phyloP scores from a whole-genome alignment of 2,888 invertebrate species.

The Aplocera efformata region DNA sequence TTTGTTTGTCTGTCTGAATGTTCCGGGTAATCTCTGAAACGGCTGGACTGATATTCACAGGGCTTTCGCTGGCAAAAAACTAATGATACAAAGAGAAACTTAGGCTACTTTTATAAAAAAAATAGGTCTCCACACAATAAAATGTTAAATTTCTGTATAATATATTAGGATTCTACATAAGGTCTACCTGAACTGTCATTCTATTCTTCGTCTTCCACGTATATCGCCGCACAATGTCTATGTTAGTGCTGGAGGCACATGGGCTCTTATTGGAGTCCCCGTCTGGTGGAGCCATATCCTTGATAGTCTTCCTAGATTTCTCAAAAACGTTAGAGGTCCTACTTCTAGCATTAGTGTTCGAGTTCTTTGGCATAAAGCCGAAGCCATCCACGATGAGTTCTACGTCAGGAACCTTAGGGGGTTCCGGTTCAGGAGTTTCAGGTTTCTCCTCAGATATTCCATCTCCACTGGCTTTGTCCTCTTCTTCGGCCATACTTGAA shows the following conservation, averaged over 20 bases:
- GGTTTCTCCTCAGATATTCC: conserved; percentile 32
- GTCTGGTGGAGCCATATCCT: conserved; percentile 32
- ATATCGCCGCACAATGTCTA: conserved; percentile 78
- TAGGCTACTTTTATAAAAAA: no score
- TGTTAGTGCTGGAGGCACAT: conserved; percentile 63
- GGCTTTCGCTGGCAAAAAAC: no score
- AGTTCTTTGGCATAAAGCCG: conserved; percentile 55
- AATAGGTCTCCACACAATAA: no score
- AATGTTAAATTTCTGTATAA: no score
- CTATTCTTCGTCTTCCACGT: conserved; percentile 85
- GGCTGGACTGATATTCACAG: no score
- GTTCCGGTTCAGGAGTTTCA: conserved; percentile 33
- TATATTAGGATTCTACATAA: no score
- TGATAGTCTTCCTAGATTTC: conserved; percentile 32
- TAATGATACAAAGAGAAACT: no score
- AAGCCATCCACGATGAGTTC: conserved; percentile 72
- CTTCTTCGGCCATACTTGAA: conserved; percentile 45
- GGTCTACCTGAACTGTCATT: conserved; percentile 81
- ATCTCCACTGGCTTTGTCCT: conserved; percentile 44
- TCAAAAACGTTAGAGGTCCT: conserved; percentile 30
- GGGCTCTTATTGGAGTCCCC: conserved; percentile 44
- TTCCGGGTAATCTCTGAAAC: no score
- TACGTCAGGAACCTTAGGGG: conserved; percentile 55
- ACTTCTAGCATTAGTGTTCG: neutral
- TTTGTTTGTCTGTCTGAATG: no score